Evolutionary conservation across 2,797 vertebrate genomes (phyloP).

Genomic region (Squalus acanthias): DNA sequence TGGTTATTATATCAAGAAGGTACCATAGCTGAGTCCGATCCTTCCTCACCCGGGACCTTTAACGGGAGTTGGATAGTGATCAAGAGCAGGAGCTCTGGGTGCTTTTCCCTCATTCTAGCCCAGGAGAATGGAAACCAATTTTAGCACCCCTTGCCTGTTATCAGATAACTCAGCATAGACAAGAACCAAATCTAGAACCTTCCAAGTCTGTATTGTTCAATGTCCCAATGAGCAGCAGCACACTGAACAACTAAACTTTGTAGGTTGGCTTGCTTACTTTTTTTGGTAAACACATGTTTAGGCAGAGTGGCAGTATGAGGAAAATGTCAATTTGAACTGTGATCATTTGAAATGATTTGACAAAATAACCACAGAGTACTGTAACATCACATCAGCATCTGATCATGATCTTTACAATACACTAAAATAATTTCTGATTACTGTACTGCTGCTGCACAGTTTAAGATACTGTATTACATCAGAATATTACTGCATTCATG

Average conservation of each 20-base stretch:
- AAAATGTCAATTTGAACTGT: neutral
- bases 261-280: neutral
- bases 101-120: neutral
- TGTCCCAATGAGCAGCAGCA: neutral
- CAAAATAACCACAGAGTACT: neutral
- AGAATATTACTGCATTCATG: neutral
- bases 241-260: neutral
- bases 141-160: neutral
- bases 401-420: neutral
- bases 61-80: neutral
- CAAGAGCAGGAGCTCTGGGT: neutral
- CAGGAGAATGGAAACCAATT: neutral
- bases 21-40: neutral
- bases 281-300: neutral
- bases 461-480: neutral
- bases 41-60: neutral
- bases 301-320: neutral
- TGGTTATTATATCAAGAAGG: neutral
- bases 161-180: neutral
- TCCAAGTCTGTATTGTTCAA: neutral
- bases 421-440: neutral
- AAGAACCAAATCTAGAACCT: neutral
- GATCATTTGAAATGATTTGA: neutral
- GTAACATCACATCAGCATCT: neutral
- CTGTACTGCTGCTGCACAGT: neutral